phyloP scores from a whole-genome alignment of 2,797 vertebrate genomes.

The Gastrophryne carolinensis region DNA sequence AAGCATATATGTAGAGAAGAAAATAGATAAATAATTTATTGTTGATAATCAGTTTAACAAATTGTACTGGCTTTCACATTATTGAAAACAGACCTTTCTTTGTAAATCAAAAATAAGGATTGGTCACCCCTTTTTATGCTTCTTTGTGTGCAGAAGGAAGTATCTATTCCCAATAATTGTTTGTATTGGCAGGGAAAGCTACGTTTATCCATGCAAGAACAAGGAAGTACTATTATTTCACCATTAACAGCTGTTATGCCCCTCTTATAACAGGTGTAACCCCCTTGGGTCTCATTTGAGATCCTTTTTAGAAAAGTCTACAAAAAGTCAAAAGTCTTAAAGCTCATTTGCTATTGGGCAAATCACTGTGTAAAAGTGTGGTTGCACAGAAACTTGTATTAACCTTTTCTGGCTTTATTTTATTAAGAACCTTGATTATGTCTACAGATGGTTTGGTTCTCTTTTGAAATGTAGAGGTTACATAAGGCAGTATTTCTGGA shows the following conservation, averaged over 20 bases:
- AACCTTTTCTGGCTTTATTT: not conserved
- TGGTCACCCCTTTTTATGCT: no score
- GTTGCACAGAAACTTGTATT: not conserved
- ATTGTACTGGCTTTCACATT: no score
- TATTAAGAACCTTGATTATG: not conserved
- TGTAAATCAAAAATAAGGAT: no score
- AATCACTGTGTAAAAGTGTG: not conserved
- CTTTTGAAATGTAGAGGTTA: not conserved
- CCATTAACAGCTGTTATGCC: not conserved
- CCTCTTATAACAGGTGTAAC: not conserved
- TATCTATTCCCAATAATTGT: no score
- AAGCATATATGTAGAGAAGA: no score
- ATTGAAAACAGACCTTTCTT: no score
- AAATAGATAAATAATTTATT: no score
- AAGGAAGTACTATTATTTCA: not conserved
- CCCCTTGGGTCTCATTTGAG: not conserved
- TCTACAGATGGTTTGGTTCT: conserved; percentile 11
- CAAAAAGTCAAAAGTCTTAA: not conserved
- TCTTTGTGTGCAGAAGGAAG: no score
- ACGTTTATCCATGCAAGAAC: no score
- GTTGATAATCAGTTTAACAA: no score
- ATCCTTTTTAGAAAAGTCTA: no score
- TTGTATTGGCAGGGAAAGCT: no score
- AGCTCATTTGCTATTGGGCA: not conserved
- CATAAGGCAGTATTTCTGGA: not conserved